phyloP scores from a whole-genome alignment of 2,888 invertebrate genomes.

The Ashinkailepas kermadecensis region DNA sequence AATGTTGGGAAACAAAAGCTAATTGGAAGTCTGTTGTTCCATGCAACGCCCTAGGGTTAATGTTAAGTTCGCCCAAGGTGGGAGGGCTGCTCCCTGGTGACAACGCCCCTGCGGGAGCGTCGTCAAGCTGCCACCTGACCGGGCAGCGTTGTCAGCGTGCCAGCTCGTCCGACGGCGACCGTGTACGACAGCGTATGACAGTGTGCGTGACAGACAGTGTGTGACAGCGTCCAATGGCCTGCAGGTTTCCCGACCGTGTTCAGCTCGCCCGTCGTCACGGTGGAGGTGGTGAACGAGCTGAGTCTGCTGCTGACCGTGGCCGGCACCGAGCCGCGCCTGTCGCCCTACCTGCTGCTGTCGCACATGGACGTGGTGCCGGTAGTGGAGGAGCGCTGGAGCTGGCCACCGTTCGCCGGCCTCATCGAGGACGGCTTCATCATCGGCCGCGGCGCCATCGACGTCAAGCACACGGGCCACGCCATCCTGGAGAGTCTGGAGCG shows the following conservation, averaged over 20 bases:
- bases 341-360: constrained; percentile 46
- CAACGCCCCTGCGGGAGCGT: too few species aligned
- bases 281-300: constrained; percentile 40
- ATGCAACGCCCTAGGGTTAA: too few species aligned
- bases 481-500: constrained; percentile 46
- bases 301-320: constrained; percentile 45
- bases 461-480: constrained; percentile 41
- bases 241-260: constrained; percentile 32
- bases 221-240: too few species aligned
- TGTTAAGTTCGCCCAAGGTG: too few species aligned
- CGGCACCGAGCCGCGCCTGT: constrained; percentile 41
- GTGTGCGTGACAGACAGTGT: too few species aligned
- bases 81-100: too few species aligned
- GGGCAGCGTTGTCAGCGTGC: too few species aligned
- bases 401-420: constrained; percentile 44
- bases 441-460: constrained; percentile 48
- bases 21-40: too few species aligned
- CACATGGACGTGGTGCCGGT: constrained; percentile 50
- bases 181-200: too few species aligned
- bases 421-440: constrained; percentile 43
- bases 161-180: too few species aligned
- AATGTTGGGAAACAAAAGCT: too few species aligned
- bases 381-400: constrained; percentile 38
- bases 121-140: too few species aligned
- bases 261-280: constrained; percentile 36